phyloP scores from a whole-genome alignment of 2,888 invertebrate species.

The Tachina fera region DNA sequence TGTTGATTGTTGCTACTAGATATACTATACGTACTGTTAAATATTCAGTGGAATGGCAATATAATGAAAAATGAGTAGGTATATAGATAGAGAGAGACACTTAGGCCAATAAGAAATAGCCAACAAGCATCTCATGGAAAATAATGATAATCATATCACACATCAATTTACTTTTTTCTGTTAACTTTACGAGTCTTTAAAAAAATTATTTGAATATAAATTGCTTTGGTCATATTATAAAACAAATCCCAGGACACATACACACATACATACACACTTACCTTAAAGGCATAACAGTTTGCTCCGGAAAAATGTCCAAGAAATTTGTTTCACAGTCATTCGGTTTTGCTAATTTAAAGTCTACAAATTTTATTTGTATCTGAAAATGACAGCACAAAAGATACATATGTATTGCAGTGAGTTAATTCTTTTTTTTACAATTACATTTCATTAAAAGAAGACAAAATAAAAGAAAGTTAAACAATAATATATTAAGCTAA shows the following conservation, averaged over 20 bases:
- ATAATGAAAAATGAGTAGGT: background rate
- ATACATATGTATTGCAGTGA: slow-evolving; percentile 6
- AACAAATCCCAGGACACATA: background rate
- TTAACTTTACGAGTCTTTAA: too few relatives aligned
- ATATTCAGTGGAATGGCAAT: background rate
- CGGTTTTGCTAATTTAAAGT: slow-evolving; percentile 87
- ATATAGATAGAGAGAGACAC: background rate
- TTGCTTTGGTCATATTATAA: background rate
- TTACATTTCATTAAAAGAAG: background rate
- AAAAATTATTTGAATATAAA: too few relatives aligned
- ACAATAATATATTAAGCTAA: slow-evolving; percentile 24
- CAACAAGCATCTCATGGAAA: too few relatives aligned
- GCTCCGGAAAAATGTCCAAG: slow-evolving; percentile 88
- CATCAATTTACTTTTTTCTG: too few relatives aligned
- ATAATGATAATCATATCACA: too few relatives aligned
- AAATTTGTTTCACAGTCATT: slow-evolving; percentile 92
- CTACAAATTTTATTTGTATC: slow-evolving; percentile 88
- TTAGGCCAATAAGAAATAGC: background rate
- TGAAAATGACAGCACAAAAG: slow-evolving; percentile 78
- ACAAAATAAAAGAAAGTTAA: background rate
- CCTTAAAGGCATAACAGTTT: slow-evolving; percentile 86
- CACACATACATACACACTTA: slow-evolving; percentile 74
- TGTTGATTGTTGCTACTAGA: background rate
- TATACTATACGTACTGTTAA: too few relatives aligned
- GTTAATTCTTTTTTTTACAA: slow-evolving; percentile 1